Percentiles rank a stretch among this genome's conserved stretches.
phyloP scores from a whole-genome alignment of 2,113 vertebrate species.

The Misgurnus anguillicaudatus region DNA sequence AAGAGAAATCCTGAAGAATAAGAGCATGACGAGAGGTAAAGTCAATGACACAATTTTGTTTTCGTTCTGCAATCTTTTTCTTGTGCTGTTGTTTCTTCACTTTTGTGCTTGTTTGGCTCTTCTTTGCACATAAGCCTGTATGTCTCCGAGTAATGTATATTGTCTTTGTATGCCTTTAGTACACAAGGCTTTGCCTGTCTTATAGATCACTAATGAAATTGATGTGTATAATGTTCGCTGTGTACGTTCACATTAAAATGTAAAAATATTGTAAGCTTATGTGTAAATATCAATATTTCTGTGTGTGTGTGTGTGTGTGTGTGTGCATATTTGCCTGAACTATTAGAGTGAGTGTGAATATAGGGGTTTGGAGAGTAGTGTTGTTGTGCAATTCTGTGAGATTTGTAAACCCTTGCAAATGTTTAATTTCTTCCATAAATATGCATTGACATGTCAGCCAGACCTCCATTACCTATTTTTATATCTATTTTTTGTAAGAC shows the following conservation, averaged over 20 bases:
- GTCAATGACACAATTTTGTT: background rate
- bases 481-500: background rate
- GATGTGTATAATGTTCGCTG: background rate
- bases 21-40: conserved; percentile 28
- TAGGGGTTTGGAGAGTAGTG: background rate
- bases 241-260: background rate
- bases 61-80: background rate
- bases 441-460: background rate
- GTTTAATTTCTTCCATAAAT: background rate
- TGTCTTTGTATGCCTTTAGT: conserved; percentile 6
- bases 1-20: background rate
- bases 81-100: background rate
- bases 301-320: background rate
- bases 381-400: conserved; percentile 8
- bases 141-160: background rate
- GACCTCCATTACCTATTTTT: background rate
- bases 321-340: background rate
- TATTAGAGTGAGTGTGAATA: background rate
- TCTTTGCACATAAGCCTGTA: background rate
- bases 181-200: background rate
- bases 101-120: background rate
- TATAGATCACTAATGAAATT: background rate
- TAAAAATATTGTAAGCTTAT: background rate
- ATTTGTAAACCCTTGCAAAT: background rate
- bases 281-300: no score